Evolutionary conservation across 2,888 invertebrate genomes (phyloP).

Genomic region (Sicus ferrugineus): DNA sequence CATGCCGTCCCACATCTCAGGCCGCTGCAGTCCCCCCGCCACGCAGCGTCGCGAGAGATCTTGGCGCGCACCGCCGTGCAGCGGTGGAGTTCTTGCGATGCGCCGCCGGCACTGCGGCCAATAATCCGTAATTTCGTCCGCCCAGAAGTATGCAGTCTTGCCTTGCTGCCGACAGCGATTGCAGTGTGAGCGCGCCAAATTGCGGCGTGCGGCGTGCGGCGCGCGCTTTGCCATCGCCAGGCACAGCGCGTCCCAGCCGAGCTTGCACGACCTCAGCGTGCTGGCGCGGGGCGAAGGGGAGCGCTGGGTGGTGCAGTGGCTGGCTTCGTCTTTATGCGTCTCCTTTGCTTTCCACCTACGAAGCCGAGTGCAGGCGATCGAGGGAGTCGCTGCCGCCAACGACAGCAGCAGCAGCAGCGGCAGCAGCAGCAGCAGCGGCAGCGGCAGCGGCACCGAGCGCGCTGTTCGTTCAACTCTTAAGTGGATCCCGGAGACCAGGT

Average conservation of each 20-base stretch:
- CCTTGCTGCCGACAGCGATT: too few species aligned
- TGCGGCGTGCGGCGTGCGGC: background rate
- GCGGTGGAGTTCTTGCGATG: background rate
- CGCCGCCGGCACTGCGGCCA: background rate
- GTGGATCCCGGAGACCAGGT: conserved; percentile 13
- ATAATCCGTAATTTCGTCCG: background rate
- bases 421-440: background rate
- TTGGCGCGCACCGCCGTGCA: background rate
- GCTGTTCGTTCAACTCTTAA: conserved; percentile 7
- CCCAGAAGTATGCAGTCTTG: background rate
- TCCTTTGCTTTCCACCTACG: conserved; percentile 19
- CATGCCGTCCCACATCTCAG: background rate
- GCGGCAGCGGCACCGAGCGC: background rate
- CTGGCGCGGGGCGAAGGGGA: background rate
- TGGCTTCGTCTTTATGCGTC: background rate
- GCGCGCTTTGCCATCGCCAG: background rate
- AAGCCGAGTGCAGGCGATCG: conserved; percentile 14
- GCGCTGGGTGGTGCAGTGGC: background rate
- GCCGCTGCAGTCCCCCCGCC: background rate
- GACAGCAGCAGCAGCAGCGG: background rate
- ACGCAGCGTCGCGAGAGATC: background rate
- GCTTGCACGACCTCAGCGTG: background rate
- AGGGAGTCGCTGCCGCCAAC: too few species aligned
- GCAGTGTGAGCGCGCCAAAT: too few species aligned
- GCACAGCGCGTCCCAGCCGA: background rate